Base-by-base conservation (phyloP, 1,140 invertebrate species). In the Anoplolepis gracilipes region DNA sequence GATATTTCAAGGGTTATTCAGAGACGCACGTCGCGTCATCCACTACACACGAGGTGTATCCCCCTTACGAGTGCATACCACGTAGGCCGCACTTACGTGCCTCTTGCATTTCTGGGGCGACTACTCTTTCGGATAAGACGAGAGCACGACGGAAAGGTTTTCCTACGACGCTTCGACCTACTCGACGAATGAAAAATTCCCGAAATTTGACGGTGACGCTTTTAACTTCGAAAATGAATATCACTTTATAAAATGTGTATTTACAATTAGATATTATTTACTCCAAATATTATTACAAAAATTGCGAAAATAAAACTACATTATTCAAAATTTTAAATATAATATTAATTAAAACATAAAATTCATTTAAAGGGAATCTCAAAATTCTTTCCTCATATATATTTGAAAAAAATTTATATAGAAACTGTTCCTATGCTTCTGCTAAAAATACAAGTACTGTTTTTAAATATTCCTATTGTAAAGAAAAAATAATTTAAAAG, bases 1-100 rank as follows among this genome's bases (percentile, higher is more conserved):
- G 86, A 89, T 90, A 89, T 90, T 90, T 90, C 88, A 90, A 89
- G 81, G 76, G 81, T 88, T 87, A 87, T 87, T 87, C 87, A 49
- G 46, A 65, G 85, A 64, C 85, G 84, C 59, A 49, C 36, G 78
- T 70, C 59, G 65, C 72, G 49, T 70, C 85, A 73, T 65, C 77
- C 75, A 75, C 53, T 39, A 25, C 11, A 36, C 30, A 72, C 46
- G 78, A 87, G 49, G 67, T 62, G 76, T 84, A 57, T 82, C 69
- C 28, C 36, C 46, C 46, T 81, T 75, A 39, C 75, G 28, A 76
- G 72, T 49, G 61, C 65, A 87, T 25, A 64, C 65, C 57, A 49
- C 61, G 61, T 53, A 87, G 85, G 75, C 67, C 39, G 42, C 33
- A 55, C 72, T 53, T 42, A 49, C 64, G 25, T 49, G 53, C 13